Evolutionary conservation across 2,888 invertebrate species (phyloP), one percentile per base, ranked within the genome.

Genomic region (Aleiodes alternator): DNA sequence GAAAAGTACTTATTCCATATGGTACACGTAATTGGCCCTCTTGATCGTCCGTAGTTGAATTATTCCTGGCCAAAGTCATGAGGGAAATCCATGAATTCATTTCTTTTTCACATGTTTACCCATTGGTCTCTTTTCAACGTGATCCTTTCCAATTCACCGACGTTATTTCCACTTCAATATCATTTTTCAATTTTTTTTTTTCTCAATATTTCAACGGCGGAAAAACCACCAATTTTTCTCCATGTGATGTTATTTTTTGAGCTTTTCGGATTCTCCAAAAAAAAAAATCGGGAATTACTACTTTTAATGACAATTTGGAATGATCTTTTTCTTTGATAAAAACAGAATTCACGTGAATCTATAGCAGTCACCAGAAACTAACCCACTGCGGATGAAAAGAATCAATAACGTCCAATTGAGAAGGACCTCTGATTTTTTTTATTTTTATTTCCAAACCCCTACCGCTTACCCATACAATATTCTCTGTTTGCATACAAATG

Each of bases 1-100:
- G 80, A 78, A 78, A 76, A 79, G 75, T 76, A 78, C 78, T 70
- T 79, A 77, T 78, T 78, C 70, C 77, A 74, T 73, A 75, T 75
- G 75, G 69, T 66, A 75, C 81, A 78, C 84, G 85, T 89, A 89
- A 89, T 89, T 89, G 89, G 89, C 85, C 85, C 88, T 87, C 88
- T 89, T 87, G 88, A 89, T 89, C 87, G 87, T 53, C 77, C 76
- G 53, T 55, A 68, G 73, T 73, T 73, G 72, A 64, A 51, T 53
- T 72, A 50, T 55, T 57, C 56, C 69, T 80, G 70, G 78, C 79
- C 80, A 79, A 70, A 68, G 51, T 31, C 38, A 34, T 48, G 51
- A 72, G 61, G 50, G 34, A 72, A 72, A 72, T 14, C 61, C 50
- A 34, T 64, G 64, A 43, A 64, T 72, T 72, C 76, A 71, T 73